Percentiles rank a stretch among this genome's conserved stretches.
phyloP scores from a whole-genome alignment of 2,888 invertebrate genomes.

The Drosophila meridionalis region DNA sequence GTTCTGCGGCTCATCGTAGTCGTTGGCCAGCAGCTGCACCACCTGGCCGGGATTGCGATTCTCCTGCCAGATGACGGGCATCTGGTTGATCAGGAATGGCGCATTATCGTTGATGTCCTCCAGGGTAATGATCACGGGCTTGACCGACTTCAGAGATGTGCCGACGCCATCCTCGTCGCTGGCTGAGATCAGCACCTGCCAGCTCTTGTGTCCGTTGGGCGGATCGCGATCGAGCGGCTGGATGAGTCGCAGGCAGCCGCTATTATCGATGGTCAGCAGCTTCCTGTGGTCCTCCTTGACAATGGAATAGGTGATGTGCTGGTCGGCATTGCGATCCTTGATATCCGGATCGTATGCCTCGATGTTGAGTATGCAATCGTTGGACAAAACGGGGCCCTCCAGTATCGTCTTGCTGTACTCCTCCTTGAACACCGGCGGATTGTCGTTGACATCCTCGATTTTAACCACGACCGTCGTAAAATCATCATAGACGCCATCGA shows the following conservation, averaged over 20 bases:
- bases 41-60: constrained; percentile 90
- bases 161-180: constrained; percentile 91
- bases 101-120: constrained; percentile 97
- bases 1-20: constrained; percentile 92
- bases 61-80: constrained; percentile 94
- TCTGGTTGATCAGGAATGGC: constrained; percentile 92
- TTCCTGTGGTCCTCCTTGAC: constrained; percentile 90
- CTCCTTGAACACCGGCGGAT: constrained; percentile 93
- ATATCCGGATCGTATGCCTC: constrained; percentile 94
- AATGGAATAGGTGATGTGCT: constrained; percentile 91
- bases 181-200: constrained; percentile 91
- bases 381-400: constrained; percentile 89
- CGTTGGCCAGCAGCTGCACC: constrained; percentile 90
- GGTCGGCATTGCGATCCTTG: constrained; percentile 90
- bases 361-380: constrained; percentile 90
- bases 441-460: constrained; percentile 96
- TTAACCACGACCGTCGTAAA: constrained; percentile 93
- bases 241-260: constrained; percentile 88
- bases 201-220: constrained; percentile 92
- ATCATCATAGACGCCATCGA: constrained; percentile 93
- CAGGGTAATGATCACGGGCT: constrained; percentile 89
- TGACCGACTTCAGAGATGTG: constrained; percentile 86
- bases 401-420: constrained; percentile 90
- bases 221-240: constrained; percentile 94
- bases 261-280: constrained; percentile 89